phyloP scores from a whole-genome alignment of 2,888 invertebrate genomes.

The Zelleria hepariella region DNA sequence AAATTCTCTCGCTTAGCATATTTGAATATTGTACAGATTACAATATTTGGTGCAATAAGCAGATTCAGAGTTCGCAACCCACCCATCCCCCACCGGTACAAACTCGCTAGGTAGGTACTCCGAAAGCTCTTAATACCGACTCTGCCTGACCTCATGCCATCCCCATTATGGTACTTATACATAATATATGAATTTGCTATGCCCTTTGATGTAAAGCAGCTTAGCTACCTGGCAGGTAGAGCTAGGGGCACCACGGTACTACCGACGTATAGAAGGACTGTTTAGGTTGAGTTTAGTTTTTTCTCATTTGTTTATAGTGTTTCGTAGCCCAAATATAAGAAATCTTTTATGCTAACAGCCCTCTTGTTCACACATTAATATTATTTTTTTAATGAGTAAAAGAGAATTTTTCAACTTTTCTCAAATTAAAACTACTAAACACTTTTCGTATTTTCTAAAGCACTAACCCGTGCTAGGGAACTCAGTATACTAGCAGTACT shows the following conservation, averaged over 20 bases:
- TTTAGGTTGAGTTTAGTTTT: neutral
- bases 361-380: no score
- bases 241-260: slow-evolving; percentile 42
- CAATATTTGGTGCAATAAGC: slow-evolving; percentile 65
- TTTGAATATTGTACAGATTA: no score
- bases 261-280: neutral
- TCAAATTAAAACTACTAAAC: no score
- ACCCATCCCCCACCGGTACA: slow-evolving; percentile 13
- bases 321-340: neutral
- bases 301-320: neutral
- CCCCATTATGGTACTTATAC: slow-evolving; percentile 71
- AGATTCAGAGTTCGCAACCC: slow-evolving; percentile 59
- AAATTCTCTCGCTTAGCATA: no score
- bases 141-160: slow-evolving; percentile 67
- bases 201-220: slow-evolving; percentile 72
- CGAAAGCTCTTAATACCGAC: slow-evolving; percentile 69
- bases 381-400: no score
- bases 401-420: no score
- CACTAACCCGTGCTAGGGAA: no score
- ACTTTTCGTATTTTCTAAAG: no score
- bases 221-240: slow-evolving; percentile 55
- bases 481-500: no score
- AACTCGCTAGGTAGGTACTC: slow-evolving; percentile 13
- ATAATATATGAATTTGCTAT: slow-evolving; percentile 72
- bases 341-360: no score